Base-by-base conservation (phyloP, 2,888 invertebrate genomes). In the Synanthedon myopaeformis region DNA sequence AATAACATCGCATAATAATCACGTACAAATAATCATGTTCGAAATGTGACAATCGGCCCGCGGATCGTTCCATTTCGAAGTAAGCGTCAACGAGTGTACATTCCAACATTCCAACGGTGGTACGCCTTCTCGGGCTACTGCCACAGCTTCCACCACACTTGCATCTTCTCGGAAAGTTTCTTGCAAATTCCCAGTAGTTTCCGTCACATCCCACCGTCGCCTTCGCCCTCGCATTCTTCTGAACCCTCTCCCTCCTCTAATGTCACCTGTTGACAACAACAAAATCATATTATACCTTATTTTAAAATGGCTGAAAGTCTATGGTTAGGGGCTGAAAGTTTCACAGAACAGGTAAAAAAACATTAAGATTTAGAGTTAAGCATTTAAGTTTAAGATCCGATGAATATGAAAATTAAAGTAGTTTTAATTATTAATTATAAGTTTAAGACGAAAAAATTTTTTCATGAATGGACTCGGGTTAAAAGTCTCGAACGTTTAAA, bases 161-260 rank as follows among this genome's bases (percentile, higher is more conserved):
- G 94, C 89, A 94, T 92, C 89, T 93, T 94, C 89, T 94, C 94
- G 88, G 93, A 92, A 89, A 95, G 91, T 91, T 94, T 95, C 90
- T 93, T 94, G 89, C 93, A 95, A 89, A 95, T 92, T 90, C 94
- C 94, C 85, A 93, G 90, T 89, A 95, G 92, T 93, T 94, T 94
- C 94, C 94, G 95, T 95, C 95, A 95, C 93, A 95, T 95, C 82
- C 94, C 94, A 89, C 87, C 85, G 62, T 86, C 89, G 53, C 82
- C 89, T 58, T 87, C 87, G 12, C 82, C 89, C 59, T 88, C 87
- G 72, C 88, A 89, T 57, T 89, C 89, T 69, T 89, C 89, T 54
- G 92, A 91, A 64, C 91, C 91, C 65, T 94, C 93, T 59, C 94
- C 94, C 78, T 96, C 95, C 82, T 96, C 96, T 72, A 96, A 89